phyloP scores from a whole-genome alignment of 92 coral and sea anemone species.

The Parazoanthus swiftii region DNA sequence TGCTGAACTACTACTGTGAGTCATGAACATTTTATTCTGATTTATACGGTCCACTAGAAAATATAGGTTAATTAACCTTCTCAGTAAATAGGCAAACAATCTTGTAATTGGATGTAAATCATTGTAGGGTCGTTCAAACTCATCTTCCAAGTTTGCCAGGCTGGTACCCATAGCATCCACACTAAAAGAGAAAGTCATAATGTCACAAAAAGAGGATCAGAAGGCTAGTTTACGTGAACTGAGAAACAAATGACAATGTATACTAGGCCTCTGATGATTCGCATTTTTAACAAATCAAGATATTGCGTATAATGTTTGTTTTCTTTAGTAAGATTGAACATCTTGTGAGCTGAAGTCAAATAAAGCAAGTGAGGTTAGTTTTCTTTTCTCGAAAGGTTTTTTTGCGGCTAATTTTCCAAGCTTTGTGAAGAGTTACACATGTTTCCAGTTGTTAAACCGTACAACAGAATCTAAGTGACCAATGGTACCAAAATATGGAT shows the following conservation, averaged over 20 bases:
- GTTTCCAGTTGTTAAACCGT: background rate
- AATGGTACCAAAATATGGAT: background rate
- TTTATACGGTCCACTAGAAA: too few species aligned
- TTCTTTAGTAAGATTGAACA: background rate
- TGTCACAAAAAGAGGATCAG: background rate
- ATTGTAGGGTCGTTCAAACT: constrained; percentile 57
- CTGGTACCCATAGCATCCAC: constrained; percentile 25
- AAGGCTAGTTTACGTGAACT: background rate
- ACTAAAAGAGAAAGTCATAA: constrained; percentile 21
- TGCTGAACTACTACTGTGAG: too few species aligned
- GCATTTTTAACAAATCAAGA: background rate
- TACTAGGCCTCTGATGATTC: background rate
- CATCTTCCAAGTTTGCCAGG: constrained; percentile 55
- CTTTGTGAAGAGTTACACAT: background rate
- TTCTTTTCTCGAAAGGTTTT: background rate
- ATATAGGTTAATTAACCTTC: constrained; percentile 50
- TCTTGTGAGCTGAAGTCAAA: too few species aligned
- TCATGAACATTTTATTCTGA: too few species aligned
- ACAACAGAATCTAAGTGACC: background rate
- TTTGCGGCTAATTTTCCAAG: background rate
- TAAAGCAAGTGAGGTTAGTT: too few species aligned
- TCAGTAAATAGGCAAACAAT: constrained; percentile 58
- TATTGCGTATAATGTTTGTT: background rate
- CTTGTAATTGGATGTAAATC: constrained; percentile 56
- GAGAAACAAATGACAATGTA: background rate